Base-by-base conservation (phyloP, 2,113 vertebrate species). In the Mesocricetus auratus region DNA sequence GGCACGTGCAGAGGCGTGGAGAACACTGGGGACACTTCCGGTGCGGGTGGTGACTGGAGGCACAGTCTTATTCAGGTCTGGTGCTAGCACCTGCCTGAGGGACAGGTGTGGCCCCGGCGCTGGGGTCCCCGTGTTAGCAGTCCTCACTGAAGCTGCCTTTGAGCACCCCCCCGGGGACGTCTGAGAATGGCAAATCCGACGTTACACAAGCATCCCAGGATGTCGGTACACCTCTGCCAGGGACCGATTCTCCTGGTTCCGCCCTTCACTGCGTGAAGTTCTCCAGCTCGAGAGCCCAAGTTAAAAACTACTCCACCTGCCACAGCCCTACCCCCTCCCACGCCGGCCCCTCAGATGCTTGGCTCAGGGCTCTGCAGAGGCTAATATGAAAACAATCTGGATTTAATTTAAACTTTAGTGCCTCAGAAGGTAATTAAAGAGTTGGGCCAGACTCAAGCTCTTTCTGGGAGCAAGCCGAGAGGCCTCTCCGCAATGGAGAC, bases 371-470 rank as follows among this genome's bases (percentile, higher is more conserved):
- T 78, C 66, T 45, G 93, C 58, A 96, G 92, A 83, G 97, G n/a
- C 31, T 47, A 97, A 98, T 94, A 89, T 10, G 66, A 96, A 98
- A 98, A 96, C 91, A 96, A 93, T 56, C 64, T 83, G 62, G 96
- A 96, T 93, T 47, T 90, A 89, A 98, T 94, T 97, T 93, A 94
- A 98, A 95, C 50, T 85, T 74, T 0, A 68, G 39, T 81, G 39
- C 71, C 95, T 97, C 89, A 1, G 33, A 89, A 97, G 81, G 93
- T 97, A 98, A 98, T 96, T 42, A 91, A 97, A 97, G 66, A 96
- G 81, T 56, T 97, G 96, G 88, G 88, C 89, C 69, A 96, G 47
- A 58, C 71, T 7, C 45, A 39, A 3, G 68, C 45, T 92, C 77
- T 89, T 77, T 36, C 5, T 82, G 87, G 82, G 93, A 93, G 50